Evolutionary conservation across 2,888 invertebrate species (phyloP), one percentile per base, ranked within the genome.

Genomic region (Dromius quadrimaculatus): DNA sequence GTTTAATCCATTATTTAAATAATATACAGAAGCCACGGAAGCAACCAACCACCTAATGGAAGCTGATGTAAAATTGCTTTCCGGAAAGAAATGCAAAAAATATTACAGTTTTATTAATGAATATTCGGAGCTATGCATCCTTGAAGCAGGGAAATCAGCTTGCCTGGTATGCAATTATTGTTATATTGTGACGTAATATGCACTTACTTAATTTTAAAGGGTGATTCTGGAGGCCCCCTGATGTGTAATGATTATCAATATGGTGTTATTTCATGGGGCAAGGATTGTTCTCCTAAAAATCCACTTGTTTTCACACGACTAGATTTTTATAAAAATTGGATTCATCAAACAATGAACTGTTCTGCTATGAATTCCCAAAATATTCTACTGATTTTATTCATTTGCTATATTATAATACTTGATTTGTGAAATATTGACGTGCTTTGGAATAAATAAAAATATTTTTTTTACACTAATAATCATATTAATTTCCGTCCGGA

Each of bases 211-310:
- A 22, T 19, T 50, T 11, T 54, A n/a, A 8, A 59, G 59, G 59
- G 59, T 34, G 59, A 59, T 59, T 59, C 59, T 17, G 59, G 59
- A 6, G 59, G 59, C 17, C 59, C 59, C 1, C 36, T 59, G 5
- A 15, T 32, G 1, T 59, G 59, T 32, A 36, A 59, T 11, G 22
- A 17, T 32, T 32, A 15, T 19, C 11, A 17, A 17, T 38, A 28
- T 41, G 47, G 43, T 8, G 13, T 54, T 4, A 11, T 47, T 9
- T 59, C 47, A 1, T 41, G 15, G 13, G 38, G 47, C 8, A n/a
- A 15, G n/a, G 38, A 19, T 9, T 62, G 17, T 11, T 32, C n/a
- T 54, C 47, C 47, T n/a, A 45, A 59, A 22, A n/a, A 50, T 22
- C 34, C 41, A 23, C 13, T 17, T 11, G 41, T 23, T 11, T 54